Evolutionary conservation across 2,113 vertebrate species (phyloP).

Genomic region (Panthera leo): DNA sequence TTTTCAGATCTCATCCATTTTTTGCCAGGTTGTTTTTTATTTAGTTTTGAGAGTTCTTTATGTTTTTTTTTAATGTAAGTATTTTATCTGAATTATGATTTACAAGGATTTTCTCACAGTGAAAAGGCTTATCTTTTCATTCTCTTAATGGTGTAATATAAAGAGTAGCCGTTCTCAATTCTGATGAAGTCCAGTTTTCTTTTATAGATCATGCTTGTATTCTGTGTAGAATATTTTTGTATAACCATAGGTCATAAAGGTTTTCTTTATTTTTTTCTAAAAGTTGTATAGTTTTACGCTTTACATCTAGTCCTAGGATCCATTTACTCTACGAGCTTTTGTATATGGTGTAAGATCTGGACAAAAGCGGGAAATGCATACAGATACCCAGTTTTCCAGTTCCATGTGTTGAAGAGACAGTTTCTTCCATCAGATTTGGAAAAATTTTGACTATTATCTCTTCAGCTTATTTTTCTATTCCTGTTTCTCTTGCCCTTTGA

Average conservation of each 20-base stretch:
- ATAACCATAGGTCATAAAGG: background rate
- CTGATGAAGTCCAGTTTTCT: background rate
- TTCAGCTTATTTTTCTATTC: background rate
- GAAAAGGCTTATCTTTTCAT: conserved; percentile 8
- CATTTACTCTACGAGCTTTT: background rate
- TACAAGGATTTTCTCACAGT: background rate
- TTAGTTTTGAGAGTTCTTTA: conserved; percentile 28
- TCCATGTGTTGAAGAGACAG: background rate
- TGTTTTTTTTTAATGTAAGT: background rate
- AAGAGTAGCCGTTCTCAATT: conserved; percentile 1
- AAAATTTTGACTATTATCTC: background rate
- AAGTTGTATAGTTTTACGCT: background rate
- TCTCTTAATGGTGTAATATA: background rate
- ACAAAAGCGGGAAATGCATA: background rate
- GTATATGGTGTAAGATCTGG: background rate
- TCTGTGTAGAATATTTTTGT: background rate
- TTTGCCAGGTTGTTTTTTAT: background rate
- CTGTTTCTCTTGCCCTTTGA: background rate
- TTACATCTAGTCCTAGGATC: background rate
- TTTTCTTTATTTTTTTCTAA: background rate
- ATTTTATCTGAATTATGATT: background rate
- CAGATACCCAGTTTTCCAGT: background rate
- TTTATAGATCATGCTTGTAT: background rate
- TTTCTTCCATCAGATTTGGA: background rate
- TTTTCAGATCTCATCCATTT: background rate